Base-by-base conservation (phyloP, 2,888 invertebrate species). In the Polymixis lichenea region DNA sequence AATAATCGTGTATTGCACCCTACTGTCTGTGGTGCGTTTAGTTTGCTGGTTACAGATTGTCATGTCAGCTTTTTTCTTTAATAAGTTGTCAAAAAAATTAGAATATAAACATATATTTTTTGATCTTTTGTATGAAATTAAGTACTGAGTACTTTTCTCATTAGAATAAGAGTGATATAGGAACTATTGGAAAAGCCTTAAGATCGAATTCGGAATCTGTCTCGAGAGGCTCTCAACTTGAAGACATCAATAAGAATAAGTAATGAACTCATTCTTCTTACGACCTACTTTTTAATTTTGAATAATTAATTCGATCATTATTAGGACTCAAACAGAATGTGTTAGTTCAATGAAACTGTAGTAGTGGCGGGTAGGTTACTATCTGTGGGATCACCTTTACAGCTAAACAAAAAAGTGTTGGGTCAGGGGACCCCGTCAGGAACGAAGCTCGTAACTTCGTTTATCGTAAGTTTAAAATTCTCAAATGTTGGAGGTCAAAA, bases 1-100 rank as follows among this genome's bases (percentile, higher is more conserved):
- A 92, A 93, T 91, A 93, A 88, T 87, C 88, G 87, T 86, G 87
- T 84, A 85, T 81, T 87, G 86, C 87, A 83, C 86, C 88, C 78
- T 86, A 82, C 79, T 83, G 83, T 76, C 82, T 81, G 85, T 78
- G 91, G 86, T 75, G 67, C 86, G 90, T 92, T 91, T 80, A 72
- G n/a, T 60, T 56, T 79, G 15, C 56, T 61, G 43, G 55, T 53
- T 55, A 67, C 43, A 53, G 43, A 56, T 61, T 51, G 80, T 13
- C 11, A 38, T 6, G 38, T 38, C 38, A 38, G 38, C 3, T 3
- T 38, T 1, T 46, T 46, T 13, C 0, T 1, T 1, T 1, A 46
- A 46, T 13, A 46, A 13, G 13, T 46, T 46, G 13, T 46, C 43
- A 46, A 46, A 11, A 13, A n/a, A n/a, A n/a, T n/a, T n/a, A n/a